A percentile compares a stretch with the other conserved stretches of the same genome.
Conservation (phyloP, 2,888 invertebrate species). For the Agapostemon virescens region DNA sequence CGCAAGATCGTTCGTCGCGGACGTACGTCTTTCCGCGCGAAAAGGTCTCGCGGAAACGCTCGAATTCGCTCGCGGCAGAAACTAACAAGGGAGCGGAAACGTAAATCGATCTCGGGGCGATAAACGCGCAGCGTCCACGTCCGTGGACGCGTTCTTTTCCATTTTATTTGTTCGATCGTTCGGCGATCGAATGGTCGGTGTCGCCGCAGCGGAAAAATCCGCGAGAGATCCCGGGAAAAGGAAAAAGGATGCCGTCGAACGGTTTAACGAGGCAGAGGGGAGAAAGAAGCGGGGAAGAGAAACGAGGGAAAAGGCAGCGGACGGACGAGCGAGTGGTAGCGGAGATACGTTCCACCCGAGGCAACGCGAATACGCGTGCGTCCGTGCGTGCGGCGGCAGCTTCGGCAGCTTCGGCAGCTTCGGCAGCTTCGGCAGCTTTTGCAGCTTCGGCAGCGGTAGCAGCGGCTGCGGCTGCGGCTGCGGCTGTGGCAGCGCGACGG, state of each 20-base stretch:
- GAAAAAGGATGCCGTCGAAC: slow-evolving; percentile 32
- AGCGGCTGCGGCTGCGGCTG: background rate
- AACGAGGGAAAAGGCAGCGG: slow-evolving; percentile 11
- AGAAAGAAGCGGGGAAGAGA: slow-evolving; percentile 1
- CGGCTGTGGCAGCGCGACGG: background rate
- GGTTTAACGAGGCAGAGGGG: slow-evolving; percentile 39
- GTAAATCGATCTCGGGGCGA: too few relatives aligned
- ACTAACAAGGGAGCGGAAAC: too few relatives aligned
- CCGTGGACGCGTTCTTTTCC: too few relatives aligned
- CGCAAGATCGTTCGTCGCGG: too few relatives aligned
- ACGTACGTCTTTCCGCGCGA: too few relatives aligned
- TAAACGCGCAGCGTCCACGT: too few relatives aligned
- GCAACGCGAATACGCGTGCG: slow-evolving; percentile 50
- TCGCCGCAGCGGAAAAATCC: background rate
- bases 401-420: slow-evolving; percentile 13
- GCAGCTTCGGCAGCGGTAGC: slow-evolving; percentile 21
- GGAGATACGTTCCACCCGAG: slow-evolving; percentile 53
- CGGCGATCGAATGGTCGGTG: background rate
- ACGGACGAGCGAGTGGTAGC: slow-evolving; percentile 25
- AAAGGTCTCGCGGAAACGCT: too few relatives aligned
- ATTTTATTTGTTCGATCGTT: background rate
- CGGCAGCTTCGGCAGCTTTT: background rate
- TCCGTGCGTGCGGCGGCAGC: slow-evolving; percentile 21
- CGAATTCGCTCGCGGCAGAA: too few relatives aligned
- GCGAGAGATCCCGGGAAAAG: slow-evolving; percentile 1